phyloP scores from a whole-genome alignment of 2,888 invertebrate species.

The Tanytarsus gracilentus region DNA sequence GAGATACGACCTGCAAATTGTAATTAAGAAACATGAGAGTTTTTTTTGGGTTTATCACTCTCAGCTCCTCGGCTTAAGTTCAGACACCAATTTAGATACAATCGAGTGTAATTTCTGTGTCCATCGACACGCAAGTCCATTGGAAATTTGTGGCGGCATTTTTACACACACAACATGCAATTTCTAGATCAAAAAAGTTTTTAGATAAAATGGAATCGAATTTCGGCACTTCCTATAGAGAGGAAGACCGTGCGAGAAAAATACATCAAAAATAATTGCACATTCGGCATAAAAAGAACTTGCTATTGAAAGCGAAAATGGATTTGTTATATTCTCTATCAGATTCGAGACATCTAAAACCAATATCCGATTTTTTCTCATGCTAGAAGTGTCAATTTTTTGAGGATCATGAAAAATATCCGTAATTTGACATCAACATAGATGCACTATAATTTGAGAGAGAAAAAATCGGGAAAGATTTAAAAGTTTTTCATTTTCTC shows the following conservation, averaged over 20 bases:
- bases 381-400: not conserved
- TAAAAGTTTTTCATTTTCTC: slow-evolving; percentile 10
- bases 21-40: no score
- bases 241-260: not conserved
- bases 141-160: no score
- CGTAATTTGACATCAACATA: slow-evolving; percentile 1
- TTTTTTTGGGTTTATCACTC: no score
- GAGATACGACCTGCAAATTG: no score
- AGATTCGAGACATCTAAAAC: slow-evolving; percentile 10
- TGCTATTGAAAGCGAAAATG: slow-evolving; percentile 23
- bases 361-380: slow-evolving; percentile 10
- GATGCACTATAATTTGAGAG: slow-evolving; percentile 9
- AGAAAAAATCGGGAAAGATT: not conserved
- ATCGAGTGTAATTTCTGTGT: no score
- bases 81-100: no score
- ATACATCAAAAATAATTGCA: slow-evolving; percentile 13
- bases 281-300: no score
- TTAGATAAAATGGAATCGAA: slow-evolving; percentile 10
- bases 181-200: slow-evolving; percentile 10
- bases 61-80: no score
- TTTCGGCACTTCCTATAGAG: not conserved
- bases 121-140: no score
- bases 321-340: slow-evolving; percentile 23
- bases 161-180: no score
- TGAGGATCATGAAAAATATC: not conserved